Evolutionary conservation across 2,113 vertebrate genomes (phyloP), one percentile per base, ranked within the genome.

Genomic region (Grammomys dolichurus): DNA sequence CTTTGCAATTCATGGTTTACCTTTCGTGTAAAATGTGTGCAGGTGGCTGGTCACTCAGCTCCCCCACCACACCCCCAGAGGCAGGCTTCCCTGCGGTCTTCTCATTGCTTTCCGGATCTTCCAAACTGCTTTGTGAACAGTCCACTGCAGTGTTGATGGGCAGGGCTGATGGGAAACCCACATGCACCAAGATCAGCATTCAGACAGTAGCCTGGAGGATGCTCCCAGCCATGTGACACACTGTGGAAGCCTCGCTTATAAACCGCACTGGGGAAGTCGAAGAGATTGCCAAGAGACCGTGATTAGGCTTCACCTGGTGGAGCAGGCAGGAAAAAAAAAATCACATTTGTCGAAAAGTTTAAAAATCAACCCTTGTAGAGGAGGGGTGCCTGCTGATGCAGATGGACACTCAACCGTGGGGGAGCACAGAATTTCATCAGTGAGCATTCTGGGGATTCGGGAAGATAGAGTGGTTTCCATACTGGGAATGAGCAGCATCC

Each of bases 141-240:
- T 48, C 36, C 0, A 0, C 33, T 7, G 0, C 51, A 36, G 46
- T 33, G 1, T 26, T 69, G 43, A 36, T 2, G 36, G 43, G 2
- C 14, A 31, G 69, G 3, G n/a, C n/a, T 84, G 60, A 36, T 28
- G 26, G 90, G 40, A 92, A 76, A 58, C 36, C 14, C 31, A 69
- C 4, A 4, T 0, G 33, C 58, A 4, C 10, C 0, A 2, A 63
- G 73, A 73, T 12, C 16, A 6, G 75, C 10, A 17, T 46, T n/a
- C n/a, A 13, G 51, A 36, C 28, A 22, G 22, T 8, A 28, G 22
- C 51, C 67, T 54, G 1, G 17, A 6, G 24, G 67, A 4, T 46
- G 31, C 48, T 75, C 43, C 17, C 20, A 22, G 48, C 19, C 60
- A n/a, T 43, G 7, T 1, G 10, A 8, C 43, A 67, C 16, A 43